Base-by-base conservation (phyloP, 2,888 invertebrate species). In the Diogma glabrata region DNA sequence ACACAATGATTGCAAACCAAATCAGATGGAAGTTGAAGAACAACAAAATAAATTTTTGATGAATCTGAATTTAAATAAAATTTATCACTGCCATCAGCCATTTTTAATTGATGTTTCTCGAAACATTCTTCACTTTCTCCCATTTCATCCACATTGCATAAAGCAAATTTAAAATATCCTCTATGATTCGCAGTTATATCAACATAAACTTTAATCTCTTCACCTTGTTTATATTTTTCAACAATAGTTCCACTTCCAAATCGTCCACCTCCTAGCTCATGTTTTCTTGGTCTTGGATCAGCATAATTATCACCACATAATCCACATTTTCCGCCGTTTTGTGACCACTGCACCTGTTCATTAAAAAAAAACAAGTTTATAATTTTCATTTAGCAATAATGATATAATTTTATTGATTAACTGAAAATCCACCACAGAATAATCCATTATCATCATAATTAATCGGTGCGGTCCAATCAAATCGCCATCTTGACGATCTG, bases 351-450 rank as follows among this genome's bases (percentile, higher is more conserved):
- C n/a, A n/a, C n/a, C n/a, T n/a, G n/a, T n/a, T n/a, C n/a, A n/a
- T n/a, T n/a, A n/a, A n/a, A n/a, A n/a, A n/a, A n/a, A n/a, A n/a
- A n/a, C n/a, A n/a, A n/a, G n/a, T n/a, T n/a, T n/a, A n/a, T n/a
- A n/a, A n/a, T n/a, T n/a, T n/a, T n/a, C n/a, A n/a, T n/a, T n/a
- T n/a, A n/a, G n/a, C n/a, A n/a, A n/a, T n/a, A n/a, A n/a, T n/a
- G n/a, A n/a, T n/a, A n/a, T n/a, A n/a, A n/a, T n/a, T n/a, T n/a
- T n/a, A n/a, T n/a, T n/a, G n/a, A n/a, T n/a, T n/a, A n/a, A n/a
- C n/a, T n/a, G n/a, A n/a, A n/a, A n/a, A 65, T 28, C 77, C 77
- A 3, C 79, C 79, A 58, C 79, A 80, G 57, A 64, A 76, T 26
- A 72, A 63, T 20, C 61, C 70, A 57, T 69, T 75, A 58, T 79